These are phyloP conservation scores for Lysiphlebus fabarum DNA, from an alignment of 1,140 invertebrate genomes.

Conservation along the genomic window DNA sequence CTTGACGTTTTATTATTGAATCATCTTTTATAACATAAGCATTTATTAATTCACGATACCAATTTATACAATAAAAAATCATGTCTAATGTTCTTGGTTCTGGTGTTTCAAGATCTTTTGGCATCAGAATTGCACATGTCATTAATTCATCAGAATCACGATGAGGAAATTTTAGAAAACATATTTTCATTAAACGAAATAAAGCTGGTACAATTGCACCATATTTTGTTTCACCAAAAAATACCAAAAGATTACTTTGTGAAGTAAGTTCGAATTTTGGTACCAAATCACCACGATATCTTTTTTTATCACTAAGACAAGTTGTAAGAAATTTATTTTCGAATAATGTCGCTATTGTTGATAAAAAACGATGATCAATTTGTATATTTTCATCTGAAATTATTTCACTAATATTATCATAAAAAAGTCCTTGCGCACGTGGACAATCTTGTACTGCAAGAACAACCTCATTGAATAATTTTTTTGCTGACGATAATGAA, in stretches of 20 bases:
- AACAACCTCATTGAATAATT: constrained; percentile 46
- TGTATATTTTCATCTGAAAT: constrained; percentile 57
- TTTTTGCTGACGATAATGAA: constrained; percentile 33
- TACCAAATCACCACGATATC: constrained; percentile 29
- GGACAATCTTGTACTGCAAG: constrained; percentile 41
- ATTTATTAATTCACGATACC: constrained; percentile 79
- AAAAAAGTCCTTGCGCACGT: constrained; percentile 62
- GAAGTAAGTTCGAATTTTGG: constrained; percentile 40
- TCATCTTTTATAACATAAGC: constrained; percentile 69
- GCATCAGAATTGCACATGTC: constrained; percentile 71
- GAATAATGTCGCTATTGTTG: constrained; percentile 60
- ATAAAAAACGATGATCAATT: constrained; percentile 54
- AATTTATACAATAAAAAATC: constrained; percentile 78
- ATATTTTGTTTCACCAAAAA: constrained; percentile 37
- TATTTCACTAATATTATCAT: constrained; percentile 68
- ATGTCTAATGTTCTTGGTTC: constrained; percentile 63
- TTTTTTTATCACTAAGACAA: constrained; percentile 33
- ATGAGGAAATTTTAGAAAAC: constrained; percentile 53
- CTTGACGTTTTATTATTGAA: constrained; percentile 57
- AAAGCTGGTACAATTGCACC: constrained; percentile 59
- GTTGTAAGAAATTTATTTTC: constrained; percentile 58
- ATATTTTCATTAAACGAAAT: constrained; percentile 64
- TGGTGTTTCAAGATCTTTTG: constrained; percentile 50
- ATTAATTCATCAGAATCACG: constrained; percentile 68
- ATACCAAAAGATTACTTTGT: constrained; percentile 26